Evolutionary conservation across 2,888 invertebrate genomes (phyloP).

Genomic region (Sturmia bella): DNA sequence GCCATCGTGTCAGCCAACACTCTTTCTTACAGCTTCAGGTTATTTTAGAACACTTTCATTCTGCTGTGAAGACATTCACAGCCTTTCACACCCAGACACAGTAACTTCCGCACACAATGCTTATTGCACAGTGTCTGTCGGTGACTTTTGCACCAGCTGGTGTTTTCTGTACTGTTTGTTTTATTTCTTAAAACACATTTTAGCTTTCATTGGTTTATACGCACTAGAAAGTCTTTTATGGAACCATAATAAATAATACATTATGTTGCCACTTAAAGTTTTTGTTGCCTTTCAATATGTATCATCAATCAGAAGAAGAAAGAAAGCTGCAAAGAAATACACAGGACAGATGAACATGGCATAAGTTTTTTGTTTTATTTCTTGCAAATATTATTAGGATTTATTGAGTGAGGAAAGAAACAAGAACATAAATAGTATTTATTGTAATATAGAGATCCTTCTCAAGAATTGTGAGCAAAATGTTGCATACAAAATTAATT

Average conservation of each 20-base stretch:
- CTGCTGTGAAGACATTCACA: neutral
- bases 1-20: conserved; percentile 8
- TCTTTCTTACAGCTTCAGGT: neutral
- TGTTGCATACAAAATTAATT: too few relatives aligned
- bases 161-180: conserved; percentile 28
- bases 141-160: too few relatives aligned
- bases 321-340: conserved; percentile 12
- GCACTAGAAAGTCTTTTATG: conserved; percentile 27
- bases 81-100: neutral
- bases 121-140: neutral
- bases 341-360: neutral
- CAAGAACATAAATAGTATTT: too few relatives aligned
- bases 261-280: conserved; percentile 54
- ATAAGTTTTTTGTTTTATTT: neutral
- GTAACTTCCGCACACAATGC: neutral
- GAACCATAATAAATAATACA: conserved; percentile 35
- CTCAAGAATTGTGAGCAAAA: too few relatives aligned
- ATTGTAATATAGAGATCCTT: too few relatives aligned
- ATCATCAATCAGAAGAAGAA: neutral
- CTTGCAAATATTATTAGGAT: neutral
- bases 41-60: conserved; percentile 3
- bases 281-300: neutral
- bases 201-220: conserved; percentile 54
- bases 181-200: conserved; percentile 21
- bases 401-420: too few relatives aligned